These are phyloP conservation scores for Sebastes taczanowskii DNA, from an alignment of 2,797 vertebrate genomes.

Conservation along the genomic window DNA sequence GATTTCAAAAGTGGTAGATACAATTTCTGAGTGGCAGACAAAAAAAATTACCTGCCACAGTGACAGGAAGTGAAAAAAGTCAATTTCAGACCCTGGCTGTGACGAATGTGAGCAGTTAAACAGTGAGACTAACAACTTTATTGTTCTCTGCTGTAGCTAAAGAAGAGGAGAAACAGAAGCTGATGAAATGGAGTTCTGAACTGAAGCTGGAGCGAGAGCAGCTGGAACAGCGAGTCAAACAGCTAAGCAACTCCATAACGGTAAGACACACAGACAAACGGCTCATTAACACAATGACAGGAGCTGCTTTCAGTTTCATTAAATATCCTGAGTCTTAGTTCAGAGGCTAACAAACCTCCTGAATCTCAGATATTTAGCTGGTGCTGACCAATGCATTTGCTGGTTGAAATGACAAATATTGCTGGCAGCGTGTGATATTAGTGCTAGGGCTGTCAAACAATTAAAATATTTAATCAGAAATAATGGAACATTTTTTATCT, in stretches of 20 bases:
- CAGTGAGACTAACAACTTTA: neutral
- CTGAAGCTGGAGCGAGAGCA: slow-evolving; percentile 97
- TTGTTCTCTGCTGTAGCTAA: slow-evolving; percentile 85
- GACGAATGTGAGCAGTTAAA: rapidly evolving
- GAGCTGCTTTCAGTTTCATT: neutral
- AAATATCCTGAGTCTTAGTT: neutral
- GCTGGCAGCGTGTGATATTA: too few species aligned
- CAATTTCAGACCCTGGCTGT: too few species aligned
- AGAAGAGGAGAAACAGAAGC: slow-evolving; percentile 99
- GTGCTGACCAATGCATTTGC: too few species aligned
- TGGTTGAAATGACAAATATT: too few species aligned
- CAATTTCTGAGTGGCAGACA: too few species aligned
- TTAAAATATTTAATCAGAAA: too few species aligned
- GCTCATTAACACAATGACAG: neutral
- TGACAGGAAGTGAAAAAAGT: too few species aligned
- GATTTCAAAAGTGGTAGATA: too few species aligned
- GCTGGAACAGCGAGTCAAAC: slow-evolving; percentile 96
- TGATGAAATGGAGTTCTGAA: slow-evolving; percentile 98
- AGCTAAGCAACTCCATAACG: slow-evolving; percentile 97
- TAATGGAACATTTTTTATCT: too few species aligned
- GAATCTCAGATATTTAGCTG: too few species aligned
- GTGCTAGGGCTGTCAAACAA: too few species aligned
- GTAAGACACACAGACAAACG: slow-evolving; percentile 72
- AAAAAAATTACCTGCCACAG: too few species aligned
- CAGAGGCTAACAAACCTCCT: neutral